Evolutionary conservation across 2,797 vertebrate species (phyloP).

Genomic region (Mustela erminea): DNA sequence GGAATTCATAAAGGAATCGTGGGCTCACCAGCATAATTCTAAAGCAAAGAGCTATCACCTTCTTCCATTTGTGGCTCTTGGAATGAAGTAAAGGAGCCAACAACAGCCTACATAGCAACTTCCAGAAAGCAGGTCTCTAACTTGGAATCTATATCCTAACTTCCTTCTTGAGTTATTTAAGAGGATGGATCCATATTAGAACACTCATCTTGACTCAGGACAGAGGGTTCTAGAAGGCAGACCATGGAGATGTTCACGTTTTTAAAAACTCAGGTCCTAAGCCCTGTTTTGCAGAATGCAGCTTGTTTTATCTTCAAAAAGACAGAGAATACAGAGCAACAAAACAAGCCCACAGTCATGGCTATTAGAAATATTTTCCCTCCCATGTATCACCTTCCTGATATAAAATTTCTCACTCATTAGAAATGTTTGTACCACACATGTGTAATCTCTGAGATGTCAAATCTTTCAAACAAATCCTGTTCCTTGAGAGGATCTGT

Average conservation of each 20-base stretch:
- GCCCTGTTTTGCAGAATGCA: neutral
- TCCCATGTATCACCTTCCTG: neutral
- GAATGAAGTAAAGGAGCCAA: neutral
- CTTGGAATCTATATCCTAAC: neutral
- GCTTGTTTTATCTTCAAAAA: neutral
- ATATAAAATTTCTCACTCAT: neutral
- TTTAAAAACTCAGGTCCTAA: neutral
- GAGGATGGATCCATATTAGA: neutral
- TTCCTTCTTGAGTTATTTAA: neutral
- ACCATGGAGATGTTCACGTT: neutral
- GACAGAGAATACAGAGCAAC: neutral
- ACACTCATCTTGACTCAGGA: neutral
- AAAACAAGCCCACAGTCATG: neutral
- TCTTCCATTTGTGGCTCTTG: neutral
- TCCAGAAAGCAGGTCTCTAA: neutral
- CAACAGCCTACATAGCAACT: neutral
- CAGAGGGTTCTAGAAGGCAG: neutral
- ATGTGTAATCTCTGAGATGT: neutral
- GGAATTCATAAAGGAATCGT: neutral
- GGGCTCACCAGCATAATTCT: neutral
- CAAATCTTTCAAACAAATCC: neutral
- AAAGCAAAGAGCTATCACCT: neutral
- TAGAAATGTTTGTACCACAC: neutral
- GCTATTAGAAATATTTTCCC: neutral
- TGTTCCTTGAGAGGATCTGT: slow-evolving; percentile 48